Percentiles rank a stretch among this genome's conserved stretches.
Conservation (phyloP, 2,888 invertebrate species). For the Monopis laevigella region DNA sequence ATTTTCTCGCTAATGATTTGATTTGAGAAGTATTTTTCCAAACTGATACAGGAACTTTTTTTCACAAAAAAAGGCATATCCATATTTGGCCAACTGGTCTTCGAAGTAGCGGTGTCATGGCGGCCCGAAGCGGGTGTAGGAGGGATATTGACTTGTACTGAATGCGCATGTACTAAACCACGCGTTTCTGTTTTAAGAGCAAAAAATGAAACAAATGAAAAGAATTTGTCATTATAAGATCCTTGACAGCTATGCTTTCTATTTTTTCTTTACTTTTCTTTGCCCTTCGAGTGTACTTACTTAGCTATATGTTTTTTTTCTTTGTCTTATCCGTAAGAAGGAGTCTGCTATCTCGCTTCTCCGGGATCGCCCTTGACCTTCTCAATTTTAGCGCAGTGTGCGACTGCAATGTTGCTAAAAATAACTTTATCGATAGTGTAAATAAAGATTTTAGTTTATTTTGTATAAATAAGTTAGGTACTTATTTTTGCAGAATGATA, state of each 20-base stretch:
- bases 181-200: slow-evolving; percentile 58
- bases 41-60: too few species aligned
- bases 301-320: not conserved
- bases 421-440: not conserved
- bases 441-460: too few species aligned
- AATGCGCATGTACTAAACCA: slow-evolving; percentile 49
- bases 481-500: too few species aligned
- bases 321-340: too few species aligned
- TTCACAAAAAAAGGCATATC: too few species aligned
- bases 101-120: slow-evolving; percentile 49
- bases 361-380: slow-evolving; percentile 14
- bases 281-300: not conserved
- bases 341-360: not conserved
- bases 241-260: slow-evolving; percentile 4
- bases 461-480: too few species aligned
- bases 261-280: not conserved
- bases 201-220: slow-evolving; percentile 7
- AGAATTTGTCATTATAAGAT: slow-evolving; percentile 7
- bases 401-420: slow-evolving; percentile 4
- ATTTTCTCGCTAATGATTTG: too few species aligned
- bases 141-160: slow-evolving; percentile 63
- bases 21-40: too few species aligned
- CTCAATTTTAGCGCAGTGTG: slow-evolving; percentile 13
- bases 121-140: slow-evolving; percentile 50
- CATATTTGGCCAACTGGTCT: slow-evolving; percentile 27